Evolutionary conservation across 2,113 vertebrate genomes (phyloP).

Genomic region (Macroglossus sobrinus): DNA sequence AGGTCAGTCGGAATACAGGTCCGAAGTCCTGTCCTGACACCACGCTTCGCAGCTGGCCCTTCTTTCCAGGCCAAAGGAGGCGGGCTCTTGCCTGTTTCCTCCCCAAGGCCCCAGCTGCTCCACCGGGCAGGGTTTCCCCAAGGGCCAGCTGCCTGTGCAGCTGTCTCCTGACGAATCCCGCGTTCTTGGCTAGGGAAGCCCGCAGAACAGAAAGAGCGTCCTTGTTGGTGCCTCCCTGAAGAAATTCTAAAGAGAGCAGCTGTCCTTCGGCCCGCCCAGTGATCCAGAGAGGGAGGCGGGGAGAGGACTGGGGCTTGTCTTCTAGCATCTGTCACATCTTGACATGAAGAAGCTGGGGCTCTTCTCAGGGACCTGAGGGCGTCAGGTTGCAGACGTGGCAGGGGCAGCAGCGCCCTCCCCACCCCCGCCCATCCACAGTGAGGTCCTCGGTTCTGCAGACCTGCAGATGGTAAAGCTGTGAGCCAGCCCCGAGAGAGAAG

Average conservation of each 20-base stretch:
- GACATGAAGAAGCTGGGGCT: background rate
- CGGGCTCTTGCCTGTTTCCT: background rate
- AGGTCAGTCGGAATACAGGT: too few relatives aligned
- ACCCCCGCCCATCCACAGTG: background rate
- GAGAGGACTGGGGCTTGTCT: too few relatives aligned
- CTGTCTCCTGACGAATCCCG: background rate
- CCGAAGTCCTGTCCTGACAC: background rate
- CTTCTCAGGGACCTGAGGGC: background rate
- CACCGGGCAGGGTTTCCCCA: background rate
- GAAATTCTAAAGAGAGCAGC: background rate
- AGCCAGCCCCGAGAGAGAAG: background rate
- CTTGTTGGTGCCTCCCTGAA: background rate
- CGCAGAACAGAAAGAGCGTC: background rate
- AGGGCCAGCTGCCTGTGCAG: background rate
- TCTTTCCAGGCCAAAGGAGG: background rate
- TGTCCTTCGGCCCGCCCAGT: background rate
- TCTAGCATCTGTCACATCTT: background rate
- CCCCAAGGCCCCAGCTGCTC: background rate
- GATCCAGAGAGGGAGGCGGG: background rate
- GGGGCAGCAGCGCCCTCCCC: background rate
- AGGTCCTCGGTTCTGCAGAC: background rate
- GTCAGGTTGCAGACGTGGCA: too few relatives aligned
- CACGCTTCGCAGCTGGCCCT: rapidly evolving
- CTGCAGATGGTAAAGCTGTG: background rate
- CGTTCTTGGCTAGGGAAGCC: background rate